Conservation (phyloP, 2,113 vertebrate genomes). For the Agelaius tricolor region DNA sequence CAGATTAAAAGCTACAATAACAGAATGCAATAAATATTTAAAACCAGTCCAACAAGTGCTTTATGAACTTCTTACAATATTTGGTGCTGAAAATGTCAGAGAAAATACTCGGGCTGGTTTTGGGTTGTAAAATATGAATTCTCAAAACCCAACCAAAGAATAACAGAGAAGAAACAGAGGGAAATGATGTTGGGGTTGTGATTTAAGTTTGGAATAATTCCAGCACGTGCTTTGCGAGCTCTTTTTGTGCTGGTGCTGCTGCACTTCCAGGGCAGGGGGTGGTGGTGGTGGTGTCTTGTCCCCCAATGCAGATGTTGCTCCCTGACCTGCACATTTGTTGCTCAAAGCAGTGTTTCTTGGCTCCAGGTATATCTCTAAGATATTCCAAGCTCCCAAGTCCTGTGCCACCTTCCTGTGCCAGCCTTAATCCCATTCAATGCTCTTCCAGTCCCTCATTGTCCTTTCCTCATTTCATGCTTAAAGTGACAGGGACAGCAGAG, state of each 20-base stretch:
- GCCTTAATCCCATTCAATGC: neutral
- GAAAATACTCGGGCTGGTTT: neutral
- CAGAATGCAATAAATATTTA: neutral
- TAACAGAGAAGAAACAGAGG: neutral
- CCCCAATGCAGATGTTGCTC: neutral
- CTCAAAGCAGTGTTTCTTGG: neutral
- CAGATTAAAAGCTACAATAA: neutral
- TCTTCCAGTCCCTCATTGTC: neutral
- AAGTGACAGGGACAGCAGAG: neutral
- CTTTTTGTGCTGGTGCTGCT: neutral
- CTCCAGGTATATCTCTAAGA: neutral
- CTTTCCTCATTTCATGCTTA: neutral
- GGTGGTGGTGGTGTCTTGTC: neutral
- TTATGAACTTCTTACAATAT: neutral
- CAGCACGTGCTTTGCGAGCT: neutral
- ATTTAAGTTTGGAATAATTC: neutral
- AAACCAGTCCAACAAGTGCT: neutral
- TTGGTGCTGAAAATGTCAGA: neutral
- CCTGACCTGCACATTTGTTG: neutral
- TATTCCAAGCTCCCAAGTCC: neutral
- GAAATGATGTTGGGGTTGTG: neutral
- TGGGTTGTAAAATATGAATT: neutral
- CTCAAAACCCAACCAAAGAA: neutral
- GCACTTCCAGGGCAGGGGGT: neutral
- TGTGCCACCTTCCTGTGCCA: neutral